Conservation (phyloP, 1,140 invertebrate genomes). For the Scaptomyza pallida region DNA sequence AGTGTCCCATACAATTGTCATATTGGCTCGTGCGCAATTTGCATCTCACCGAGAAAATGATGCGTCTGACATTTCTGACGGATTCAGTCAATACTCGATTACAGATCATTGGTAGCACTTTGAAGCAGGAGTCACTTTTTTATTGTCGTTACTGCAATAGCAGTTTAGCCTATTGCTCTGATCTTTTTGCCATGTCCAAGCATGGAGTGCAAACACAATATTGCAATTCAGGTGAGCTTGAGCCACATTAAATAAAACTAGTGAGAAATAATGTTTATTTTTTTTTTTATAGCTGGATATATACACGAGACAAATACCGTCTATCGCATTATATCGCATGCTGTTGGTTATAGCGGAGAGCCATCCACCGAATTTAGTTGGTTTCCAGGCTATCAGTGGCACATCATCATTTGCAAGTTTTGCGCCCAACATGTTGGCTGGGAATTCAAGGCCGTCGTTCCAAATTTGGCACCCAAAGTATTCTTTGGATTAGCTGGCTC, state of each 20-base stretch:
- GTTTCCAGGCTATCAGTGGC: constrained; percentile 95
- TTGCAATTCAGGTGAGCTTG: constrained; percentile 88
- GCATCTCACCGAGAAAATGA: constrained; percentile 84
- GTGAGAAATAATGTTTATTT: no score
- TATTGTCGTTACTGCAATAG: constrained; percentile 89
- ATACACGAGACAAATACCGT: constrained; percentile 93
- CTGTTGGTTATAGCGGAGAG: constrained; percentile 85
- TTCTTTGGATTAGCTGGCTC: constrained; percentile 89
- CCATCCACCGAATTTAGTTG: constrained; percentile 90
- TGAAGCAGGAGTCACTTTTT: constrained; percentile 85
- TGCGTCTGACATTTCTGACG: constrained; percentile 87
- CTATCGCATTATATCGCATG: constrained; percentile 85
- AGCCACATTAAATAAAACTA: no score
- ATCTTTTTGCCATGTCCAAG: constrained; percentile 92
- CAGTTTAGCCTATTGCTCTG: constrained; percentile 87
- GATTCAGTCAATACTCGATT: constrained; percentile 88
- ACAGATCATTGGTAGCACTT: constrained; percentile 86
- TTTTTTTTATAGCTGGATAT: constrained; percentile 85
- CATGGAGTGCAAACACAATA: constrained; percentile 92
- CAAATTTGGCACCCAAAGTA: constrained; percentile 87
- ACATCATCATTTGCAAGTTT: constrained; percentile 88
- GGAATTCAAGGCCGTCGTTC: constrained; percentile 88
- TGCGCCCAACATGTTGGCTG: constrained; percentile 91
- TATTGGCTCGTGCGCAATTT: constrained; percentile 90
- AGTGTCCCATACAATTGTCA: constrained; percentile 88